Conservation (phyloP, 2,113 vertebrate species). For the Chiloscyllium plagiosum region DNA sequence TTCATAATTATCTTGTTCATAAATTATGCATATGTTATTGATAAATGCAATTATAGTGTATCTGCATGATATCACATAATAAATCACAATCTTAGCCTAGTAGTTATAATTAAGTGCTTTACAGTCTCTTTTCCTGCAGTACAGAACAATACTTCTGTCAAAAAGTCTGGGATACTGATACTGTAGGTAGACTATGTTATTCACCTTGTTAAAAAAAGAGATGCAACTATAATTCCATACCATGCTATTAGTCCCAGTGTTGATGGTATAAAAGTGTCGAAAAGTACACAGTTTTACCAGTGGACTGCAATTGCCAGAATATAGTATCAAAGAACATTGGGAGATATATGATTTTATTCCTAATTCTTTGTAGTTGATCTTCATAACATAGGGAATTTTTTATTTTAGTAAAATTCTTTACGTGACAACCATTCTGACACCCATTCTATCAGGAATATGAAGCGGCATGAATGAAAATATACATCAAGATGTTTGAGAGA, state of each 20-base stretch:
- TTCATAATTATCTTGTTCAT: conserved; percentile 19
- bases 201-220: neutral
- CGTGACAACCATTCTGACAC: neutral
- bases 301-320: neutral
- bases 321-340: neutral
- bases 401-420: no score
- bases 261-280: neutral
- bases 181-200: neutral
- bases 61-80: conserved; percentile 3
- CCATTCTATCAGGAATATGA: neutral
- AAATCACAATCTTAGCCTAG: neutral
- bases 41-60: conserved; percentile 15
- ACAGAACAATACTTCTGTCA: neutral
- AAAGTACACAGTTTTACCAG: neutral
- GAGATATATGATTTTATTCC: neutral
- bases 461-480: neutral
- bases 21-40: conserved; percentile 2
- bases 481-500: neutral
- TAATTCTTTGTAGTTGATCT: neutral
- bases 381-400: no score
- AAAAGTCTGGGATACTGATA: neutral
- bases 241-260: neutral
- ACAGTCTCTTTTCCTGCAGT: neutral
- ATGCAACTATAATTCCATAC: neutral
- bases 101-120: neutral